These are phyloP conservation scores for Formica exsecta DNA, from an alignment of 1,140 invertebrate genomes.

Conservation along the genomic window DNA sequence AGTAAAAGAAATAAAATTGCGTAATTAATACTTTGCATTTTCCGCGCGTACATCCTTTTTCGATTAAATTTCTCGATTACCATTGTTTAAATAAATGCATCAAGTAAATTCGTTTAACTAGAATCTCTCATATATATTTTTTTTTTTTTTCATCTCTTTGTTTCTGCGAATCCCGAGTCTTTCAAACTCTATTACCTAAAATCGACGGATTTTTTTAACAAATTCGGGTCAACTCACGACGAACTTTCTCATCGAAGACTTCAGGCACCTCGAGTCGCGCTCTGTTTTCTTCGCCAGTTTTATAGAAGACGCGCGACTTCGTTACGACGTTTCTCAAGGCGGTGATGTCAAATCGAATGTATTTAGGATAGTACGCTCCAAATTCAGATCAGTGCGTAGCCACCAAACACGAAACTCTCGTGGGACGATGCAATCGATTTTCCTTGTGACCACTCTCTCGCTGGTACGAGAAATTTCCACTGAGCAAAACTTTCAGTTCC, in stretches of 20 bases:
- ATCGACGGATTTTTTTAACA: conserved; percentile 40
- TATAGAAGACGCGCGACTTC: background rate
- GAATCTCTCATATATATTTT: background rate
- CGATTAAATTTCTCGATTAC: background rate
- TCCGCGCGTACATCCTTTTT: background rate
- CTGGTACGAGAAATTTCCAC: conserved; percentile 54
- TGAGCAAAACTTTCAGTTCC: conserved; percentile 14
- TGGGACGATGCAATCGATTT: conserved; percentile 42
- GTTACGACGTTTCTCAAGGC: conserved; percentile 44
- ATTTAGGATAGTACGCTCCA: conserved; percentile 67
- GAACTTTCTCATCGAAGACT: conserved; percentile 40
- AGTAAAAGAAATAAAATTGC: background rate
- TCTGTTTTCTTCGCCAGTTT: conserved; percentile 23
- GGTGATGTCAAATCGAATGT: conserved; percentile 39
- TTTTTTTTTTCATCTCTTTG: background rate
- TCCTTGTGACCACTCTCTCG: background rate
- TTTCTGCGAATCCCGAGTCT: conserved; percentile 3
- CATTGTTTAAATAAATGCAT: background rate
- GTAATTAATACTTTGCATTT: background rate
- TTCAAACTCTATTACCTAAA: conserved; percentile 19
- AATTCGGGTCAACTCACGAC: conserved; percentile 27
- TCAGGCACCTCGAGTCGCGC: background rate
- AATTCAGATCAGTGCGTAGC: conserved; percentile 73
- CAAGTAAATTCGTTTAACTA: background rate
- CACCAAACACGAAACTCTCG: conserved; percentile 51